These are phyloP conservation scores for Drosophila sordidapex DNA, from an alignment of 2,888 invertebrate genomes.

Conservation along the genomic window DNA sequence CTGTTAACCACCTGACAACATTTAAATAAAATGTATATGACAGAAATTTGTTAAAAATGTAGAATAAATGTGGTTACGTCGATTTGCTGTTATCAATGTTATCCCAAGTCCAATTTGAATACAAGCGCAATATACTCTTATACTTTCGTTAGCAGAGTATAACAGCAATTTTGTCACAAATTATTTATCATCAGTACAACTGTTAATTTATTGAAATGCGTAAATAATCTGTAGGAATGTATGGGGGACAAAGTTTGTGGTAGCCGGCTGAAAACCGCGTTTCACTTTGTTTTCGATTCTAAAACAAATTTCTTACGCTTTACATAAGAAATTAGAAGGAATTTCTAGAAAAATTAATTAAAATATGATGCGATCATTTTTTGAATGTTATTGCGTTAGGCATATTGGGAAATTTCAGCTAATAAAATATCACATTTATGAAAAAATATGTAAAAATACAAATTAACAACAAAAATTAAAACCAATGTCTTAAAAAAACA, in stretches of 20 bases:
- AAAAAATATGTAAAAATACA: not conserved
- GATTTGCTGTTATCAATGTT: not conserved
- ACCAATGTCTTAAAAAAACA: not conserved
- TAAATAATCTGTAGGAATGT: not conserved
- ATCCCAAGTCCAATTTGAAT: not conserved
- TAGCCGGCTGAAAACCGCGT: not conserved
- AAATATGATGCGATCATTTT: not conserved
- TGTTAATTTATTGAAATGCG: not conserved
- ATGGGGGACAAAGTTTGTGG: not conserved
- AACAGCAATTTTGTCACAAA: not conserved
- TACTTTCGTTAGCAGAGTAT: not conserved
- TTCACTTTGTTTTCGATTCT: not conserved
- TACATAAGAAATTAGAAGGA: not conserved
- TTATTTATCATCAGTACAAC: not conserved
- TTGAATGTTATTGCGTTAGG: not conserved
- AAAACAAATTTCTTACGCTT: not conserved
- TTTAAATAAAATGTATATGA: not conserved
- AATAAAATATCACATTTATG: not conserved
- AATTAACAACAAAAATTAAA: not conserved
- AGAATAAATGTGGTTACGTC: not conserved
- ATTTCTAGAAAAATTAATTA: not conserved
- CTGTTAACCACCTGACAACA: not conserved
- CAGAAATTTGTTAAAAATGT: not conserved
- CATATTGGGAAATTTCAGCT: not conserved
- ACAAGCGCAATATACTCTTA: not conserved